Base-by-base conservation (phyloP, 1,140 invertebrate species). In the Eulimnadia texana region DNA sequence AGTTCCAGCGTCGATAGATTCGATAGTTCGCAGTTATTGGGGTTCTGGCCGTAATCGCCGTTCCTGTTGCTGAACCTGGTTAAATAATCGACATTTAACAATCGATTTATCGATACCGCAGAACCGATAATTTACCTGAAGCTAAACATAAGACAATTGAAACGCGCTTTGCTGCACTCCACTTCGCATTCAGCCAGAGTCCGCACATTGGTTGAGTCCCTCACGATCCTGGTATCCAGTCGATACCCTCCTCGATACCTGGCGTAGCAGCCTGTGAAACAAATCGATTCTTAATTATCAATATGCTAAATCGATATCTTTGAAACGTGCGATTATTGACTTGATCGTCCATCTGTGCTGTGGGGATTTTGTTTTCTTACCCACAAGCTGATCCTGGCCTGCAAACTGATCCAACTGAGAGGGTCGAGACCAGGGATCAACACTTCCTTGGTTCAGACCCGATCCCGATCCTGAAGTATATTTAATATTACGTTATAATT, bases 101-200 rank as follows among this genome's bases (percentile, higher is more conserved):
- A 29, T 19, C 19, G 24, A 20, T 2, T 54, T 54, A n/a, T n/a
- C n/a, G n/a, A n/a, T n/a, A n/a, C n/a, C n/a, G n/a, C n/a, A n/a
- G n/a, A n/a, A n/a, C n/a, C n/a, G n/a, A n/a, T n/a, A n/a, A n/a
- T n/a, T 29, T 73, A 85, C 81, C 83, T 81, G 67, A 80, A 89
- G 63, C 84, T 84, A 65, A 88, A 87, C 33, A 84, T 82, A 58
- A 84, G 76, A 66, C 86, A 89, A 16, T 83, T 83, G 72, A 88
- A 89, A 1, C 65, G 65, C 11, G 70, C 63, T 22, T 64, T 53
- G 9, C 62, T 59, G n/a, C 65, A 66, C 51, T 65, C 65, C 13
- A 82, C 73, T 69, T 89, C 84, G 66, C 86, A 89, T 23, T 87
- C 83, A 0, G 83, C 84, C 2, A 88, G 76, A 2, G 81, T 81